These are phyloP conservation scores for Gracilinanus agilis DNA, from an alignment of 2,113 vertebrate species.

Conservation along the genomic window DNA sequence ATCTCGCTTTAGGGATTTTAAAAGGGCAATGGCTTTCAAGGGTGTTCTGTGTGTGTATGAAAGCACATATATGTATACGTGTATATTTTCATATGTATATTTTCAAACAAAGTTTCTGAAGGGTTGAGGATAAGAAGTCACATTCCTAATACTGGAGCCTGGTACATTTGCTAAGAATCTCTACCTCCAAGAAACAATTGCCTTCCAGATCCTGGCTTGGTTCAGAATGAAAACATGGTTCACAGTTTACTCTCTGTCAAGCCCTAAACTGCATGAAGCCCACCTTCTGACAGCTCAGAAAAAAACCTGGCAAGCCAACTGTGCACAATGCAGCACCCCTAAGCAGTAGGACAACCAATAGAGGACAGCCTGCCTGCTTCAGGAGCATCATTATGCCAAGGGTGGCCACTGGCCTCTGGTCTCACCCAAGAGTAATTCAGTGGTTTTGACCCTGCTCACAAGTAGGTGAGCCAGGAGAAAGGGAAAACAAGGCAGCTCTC, in stretches of 20 bases:
- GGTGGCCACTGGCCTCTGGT: slow-evolving; percentile 35
- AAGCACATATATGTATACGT: neutral
- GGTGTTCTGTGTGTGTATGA: neutral
- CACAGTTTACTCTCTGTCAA: neutral
- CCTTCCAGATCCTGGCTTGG: neutral
- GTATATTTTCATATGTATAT: neutral
- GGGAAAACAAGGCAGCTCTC: slow-evolving; percentile 60
- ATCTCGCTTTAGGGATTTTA: neutral
- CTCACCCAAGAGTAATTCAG: slow-evolving; percentile 38
- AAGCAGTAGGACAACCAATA: slow-evolving; percentile 30
- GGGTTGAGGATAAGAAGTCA: neutral
- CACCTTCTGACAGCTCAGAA: slow-evolving; percentile 47
- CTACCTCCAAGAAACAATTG: neutral
- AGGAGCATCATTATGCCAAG: slow-evolving; percentile 28
- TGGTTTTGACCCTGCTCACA: neutral
- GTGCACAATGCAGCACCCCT: neutral
- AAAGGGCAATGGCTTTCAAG: neutral
- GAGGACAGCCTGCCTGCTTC: slow-evolving; percentile 18
- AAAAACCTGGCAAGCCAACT: slow-evolving; percentile 18
- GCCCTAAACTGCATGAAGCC: neutral
- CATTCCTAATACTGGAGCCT: neutral
- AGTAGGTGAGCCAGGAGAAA: slow-evolving; percentile 38
- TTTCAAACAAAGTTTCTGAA: neutral
- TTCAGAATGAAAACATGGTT: slow-evolving; percentile 45
- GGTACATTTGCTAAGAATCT: neutral